Evolutionary conservation across 2,888 invertebrate species (phyloP).

Genomic region (Opisthograptis luteolata): DNA sequence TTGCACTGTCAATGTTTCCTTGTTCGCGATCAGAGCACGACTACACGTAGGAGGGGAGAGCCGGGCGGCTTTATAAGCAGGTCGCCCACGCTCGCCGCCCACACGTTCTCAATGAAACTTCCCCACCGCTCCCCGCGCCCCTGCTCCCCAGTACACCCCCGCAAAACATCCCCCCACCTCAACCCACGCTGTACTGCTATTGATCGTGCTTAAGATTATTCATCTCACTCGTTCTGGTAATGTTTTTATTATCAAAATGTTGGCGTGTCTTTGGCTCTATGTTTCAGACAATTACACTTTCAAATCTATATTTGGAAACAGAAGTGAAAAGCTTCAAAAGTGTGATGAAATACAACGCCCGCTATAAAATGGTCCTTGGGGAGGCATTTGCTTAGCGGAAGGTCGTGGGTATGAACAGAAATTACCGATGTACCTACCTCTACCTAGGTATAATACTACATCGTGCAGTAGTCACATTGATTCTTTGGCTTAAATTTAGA

Average conservation of each 20-base stretch:
- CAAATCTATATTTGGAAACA: conserved; percentile 1
- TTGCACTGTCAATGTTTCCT: conserved; percentile 58
- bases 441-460: conserved; percentile 4
- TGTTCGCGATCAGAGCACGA: conserved; percentile 61
- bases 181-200: conserved; percentile 66
- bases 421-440: conserved; percentile 7
- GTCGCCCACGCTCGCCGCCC: conserved; percentile 84
- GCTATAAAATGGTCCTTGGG: conserved; percentile 1
- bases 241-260: conserved; percentile 35
- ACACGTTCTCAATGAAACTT: conserved; percentile 88
- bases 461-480: conserved; percentile 22
- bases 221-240: conserved; percentile 70
- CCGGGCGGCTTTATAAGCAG: conserved; percentile 72
- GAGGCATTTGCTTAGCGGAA: conserved; percentile 15
- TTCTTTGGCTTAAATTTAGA: conserved; percentile 35
- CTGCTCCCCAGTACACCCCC: conserved; percentile 45
- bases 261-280: conserved; percentile 19
- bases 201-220: conserved; percentile 80
- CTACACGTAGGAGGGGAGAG: conserved; percentile 68
- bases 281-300: neutral
- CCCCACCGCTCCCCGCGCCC: conserved; percentile 49
- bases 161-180: conserved; percentile 48
- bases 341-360: conserved; percentile 6
- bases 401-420: conserved; percentile 3
- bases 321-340: conserved; percentile 1